These are phyloP conservation scores for Falco biarmicus DNA, from an alignment of 2,797 vertebrate genomes.

Conservation along the genomic window DNA sequence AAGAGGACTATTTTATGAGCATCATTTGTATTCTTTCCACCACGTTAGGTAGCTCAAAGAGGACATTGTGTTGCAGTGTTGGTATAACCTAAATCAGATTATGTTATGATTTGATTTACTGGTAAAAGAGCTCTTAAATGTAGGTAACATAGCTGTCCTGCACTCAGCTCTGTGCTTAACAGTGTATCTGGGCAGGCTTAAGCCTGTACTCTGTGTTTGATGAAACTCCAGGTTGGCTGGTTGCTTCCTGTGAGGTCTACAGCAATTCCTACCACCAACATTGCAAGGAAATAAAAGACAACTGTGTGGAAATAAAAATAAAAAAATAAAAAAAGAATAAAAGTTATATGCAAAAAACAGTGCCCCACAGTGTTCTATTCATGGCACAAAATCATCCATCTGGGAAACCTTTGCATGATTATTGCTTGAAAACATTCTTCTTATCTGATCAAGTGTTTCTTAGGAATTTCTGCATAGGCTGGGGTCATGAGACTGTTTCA, in stretches of 20 bases:
- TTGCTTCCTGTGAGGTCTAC: constrained; percentile 62
- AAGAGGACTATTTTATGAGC: not conserved
- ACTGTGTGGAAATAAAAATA: not conserved
- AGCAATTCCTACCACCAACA: constrained; percentile 60
- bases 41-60: not conserved
- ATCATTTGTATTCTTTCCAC: not conserved
- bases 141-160: not conserved
- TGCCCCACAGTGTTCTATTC: constrained; percentile 31
- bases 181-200: not conserved
- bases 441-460: constrained; percentile 61
- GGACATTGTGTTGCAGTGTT: not conserved
- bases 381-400: constrained; percentile 41
- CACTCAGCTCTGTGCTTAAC: not conserved
- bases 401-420: constrained; percentile 45
- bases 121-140: not conserved
- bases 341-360: constrained; percentile 11
- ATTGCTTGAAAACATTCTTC: constrained; percentile 37
- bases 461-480: not conserved
- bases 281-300: constrained; percentile 42
- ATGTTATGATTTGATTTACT: not conserved
- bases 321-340: not conserved
- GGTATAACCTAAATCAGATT: not conserved
- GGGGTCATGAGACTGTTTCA: not conserved
- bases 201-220: not conserved
- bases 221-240: constrained; percentile 18